Conservation (phyloP, 1,140 invertebrate genomes). For the Phthorimaea operculella region DNA sequence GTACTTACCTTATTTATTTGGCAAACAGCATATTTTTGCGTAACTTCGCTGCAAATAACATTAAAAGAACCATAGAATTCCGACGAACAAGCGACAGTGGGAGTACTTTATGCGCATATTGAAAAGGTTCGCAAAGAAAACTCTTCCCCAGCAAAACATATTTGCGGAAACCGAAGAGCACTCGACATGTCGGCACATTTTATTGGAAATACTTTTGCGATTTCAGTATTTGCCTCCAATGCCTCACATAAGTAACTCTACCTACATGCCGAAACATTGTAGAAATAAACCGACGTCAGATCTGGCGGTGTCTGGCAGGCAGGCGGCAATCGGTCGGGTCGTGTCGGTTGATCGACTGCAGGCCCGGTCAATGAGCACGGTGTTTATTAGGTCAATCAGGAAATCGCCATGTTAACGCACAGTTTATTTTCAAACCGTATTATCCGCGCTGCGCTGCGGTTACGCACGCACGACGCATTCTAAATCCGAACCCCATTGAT, state of each 20-base stretch:
- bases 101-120: not conserved
- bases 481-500: conserved; percentile 16
- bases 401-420: conserved; percentile 40
- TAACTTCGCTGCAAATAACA: not conserved
- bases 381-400: conserved; percentile 57
- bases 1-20: not conserved
- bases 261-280: conserved; percentile 43
- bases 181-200: too few species aligned
- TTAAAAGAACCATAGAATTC: not conserved
- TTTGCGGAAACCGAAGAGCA: conserved; percentile 7
- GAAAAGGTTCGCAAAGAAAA: not conserved
- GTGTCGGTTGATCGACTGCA: conserved; percentile 50
- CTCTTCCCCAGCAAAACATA: not conserved
- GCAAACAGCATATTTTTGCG: not conserved
- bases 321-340: conserved; percentile 41
- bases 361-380: conserved; percentile 22
- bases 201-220: too few species aligned
- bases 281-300: conserved; percentile 48
- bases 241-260: too few species aligned
- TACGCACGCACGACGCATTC: conserved; percentile 12
- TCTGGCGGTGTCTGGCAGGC: conserved; percentile 26
- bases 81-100: not conserved
- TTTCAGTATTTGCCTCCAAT: too few species aligned
- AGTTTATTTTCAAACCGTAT: conserved; percentile 45
- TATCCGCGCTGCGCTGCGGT: conserved; percentile 8